Percentiles rank a stretch among this genome's conserved stretches.
Evolutionary conservation across 2,888 invertebrate genomes (phyloP).

Genomic region (Agrypnus murinus): DNA sequence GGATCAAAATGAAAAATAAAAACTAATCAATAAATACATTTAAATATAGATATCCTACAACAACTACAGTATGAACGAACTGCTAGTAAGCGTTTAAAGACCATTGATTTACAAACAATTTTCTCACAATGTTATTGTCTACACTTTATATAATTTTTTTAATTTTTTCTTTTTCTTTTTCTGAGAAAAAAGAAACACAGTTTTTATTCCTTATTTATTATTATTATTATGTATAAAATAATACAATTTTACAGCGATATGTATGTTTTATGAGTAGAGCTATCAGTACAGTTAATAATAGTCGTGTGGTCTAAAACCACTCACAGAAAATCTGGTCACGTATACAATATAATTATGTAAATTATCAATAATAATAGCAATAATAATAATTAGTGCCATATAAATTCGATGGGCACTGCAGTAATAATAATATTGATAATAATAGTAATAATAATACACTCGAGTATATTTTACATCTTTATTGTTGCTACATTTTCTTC

Average conservation of each 20-base stretch:
- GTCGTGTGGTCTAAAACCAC: slow-evolving; percentile 42
- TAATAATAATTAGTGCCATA: slow-evolving; percentile 33
- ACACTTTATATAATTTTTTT: slow-evolving; percentile 63
- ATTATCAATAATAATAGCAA: slow-evolving; percentile 1
- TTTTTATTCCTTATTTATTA: no score
- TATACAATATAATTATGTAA: slow-evolving; percentile 6
- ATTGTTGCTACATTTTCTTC: no score
- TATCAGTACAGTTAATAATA: slow-evolving; percentile 48
- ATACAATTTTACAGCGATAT: slow-evolving; percentile 57
- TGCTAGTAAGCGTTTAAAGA: slow-evolving; percentile 62
- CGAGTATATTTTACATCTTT: slow-evolving; percentile 10
- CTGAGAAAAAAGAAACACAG: slow-evolving; percentile 15
- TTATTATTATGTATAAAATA: slow-evolving; percentile 43
- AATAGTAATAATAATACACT: no score
- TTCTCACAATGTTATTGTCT: slow-evolving; percentile 68
- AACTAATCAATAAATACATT: slow-evolving; percentile 62
- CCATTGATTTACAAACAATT: slow-evolving; percentile 63
- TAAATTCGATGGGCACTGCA: slow-evolving; percentile 40
- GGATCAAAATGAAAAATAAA: slow-evolving; percentile 53
- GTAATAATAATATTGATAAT: no score
- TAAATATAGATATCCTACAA: slow-evolving; percentile 62
- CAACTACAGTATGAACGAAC: slow-evolving; percentile 60
- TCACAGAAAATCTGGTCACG: slow-evolving; percentile 44
- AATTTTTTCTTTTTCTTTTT: slow-evolving; percentile 7
- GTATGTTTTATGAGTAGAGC: slow-evolving; percentile 57